These are phyloP conservation scores for Eupeodes luniger DNA, from an alignment of 2,888 invertebrate species.

Conservation along the genomic window DNA sequence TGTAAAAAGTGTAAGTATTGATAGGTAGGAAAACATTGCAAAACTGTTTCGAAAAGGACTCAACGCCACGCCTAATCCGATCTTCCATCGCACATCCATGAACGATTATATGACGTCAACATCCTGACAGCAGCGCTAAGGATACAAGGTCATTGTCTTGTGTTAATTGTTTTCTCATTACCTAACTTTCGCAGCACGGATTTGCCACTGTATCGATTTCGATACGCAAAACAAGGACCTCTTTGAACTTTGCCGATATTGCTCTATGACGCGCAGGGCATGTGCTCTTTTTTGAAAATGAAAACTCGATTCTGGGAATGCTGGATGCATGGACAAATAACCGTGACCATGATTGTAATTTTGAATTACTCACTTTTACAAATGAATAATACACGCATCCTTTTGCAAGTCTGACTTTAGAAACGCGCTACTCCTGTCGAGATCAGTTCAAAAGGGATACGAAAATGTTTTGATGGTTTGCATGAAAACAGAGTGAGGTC, in stretches of 20 bases:
- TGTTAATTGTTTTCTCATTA: constrained; percentile 62
- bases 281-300: constrained; percentile 38
- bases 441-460: constrained; percentile 36
- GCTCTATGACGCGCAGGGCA: constrained; percentile 37
- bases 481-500: constrained; percentile 14
- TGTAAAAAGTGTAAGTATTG: not conserved
- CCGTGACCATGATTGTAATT: constrained; percentile 40
- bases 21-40: not conserved
- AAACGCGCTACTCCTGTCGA: constrained; percentile 65
- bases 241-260: constrained; percentile 59
- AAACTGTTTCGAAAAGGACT: constrained; percentile 4
- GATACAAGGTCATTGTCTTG: constrained; percentile 57
- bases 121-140: not conserved
- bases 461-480: constrained; percentile 63
- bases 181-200: constrained; percentile 57
- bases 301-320: constrained; percentile 39
- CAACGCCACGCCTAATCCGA: constrained; percentile 27
- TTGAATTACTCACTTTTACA: constrained; percentile 18
- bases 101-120: constrained; percentile 41
- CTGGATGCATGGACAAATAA: not conserved
- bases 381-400: constrained; percentile 8
- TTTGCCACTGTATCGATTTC: constrained; percentile 29
- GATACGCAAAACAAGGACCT: constrained; percentile 64
- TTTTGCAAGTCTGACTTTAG: constrained; percentile 5
- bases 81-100: not conserved